A percentile compares a stretch with the other conserved stretches of the same genome.
These are phyloP conservation scores for Phyllotis vaccarum DNA, from an alignment of 2,797 vertebrate species.

Conservation along the genomic window DNA sequence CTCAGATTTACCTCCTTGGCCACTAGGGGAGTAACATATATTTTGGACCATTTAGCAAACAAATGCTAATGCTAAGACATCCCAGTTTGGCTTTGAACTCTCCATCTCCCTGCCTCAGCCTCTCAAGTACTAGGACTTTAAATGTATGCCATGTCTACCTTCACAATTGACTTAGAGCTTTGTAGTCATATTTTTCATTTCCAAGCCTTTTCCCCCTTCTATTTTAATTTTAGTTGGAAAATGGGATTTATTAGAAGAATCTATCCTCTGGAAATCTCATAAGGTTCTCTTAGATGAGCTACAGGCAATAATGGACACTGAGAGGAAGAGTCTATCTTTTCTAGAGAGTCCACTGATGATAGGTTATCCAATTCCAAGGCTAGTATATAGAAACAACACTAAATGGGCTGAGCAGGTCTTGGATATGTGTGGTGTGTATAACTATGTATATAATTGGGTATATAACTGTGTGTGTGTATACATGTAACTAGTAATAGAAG, in stretches of 20 bases:
- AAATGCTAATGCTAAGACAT: slow-evolving; percentile 4
- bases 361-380: neutral
- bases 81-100: neutral
- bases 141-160: neutral
- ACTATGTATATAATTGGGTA: neutral
- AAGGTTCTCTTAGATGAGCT: neutral
- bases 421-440: neutral
- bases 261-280: neutral
- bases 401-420: neutral
- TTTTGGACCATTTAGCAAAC: slow-evolving; percentile 24
- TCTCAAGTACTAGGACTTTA: neutral
- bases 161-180: slow-evolving; percentile 30
- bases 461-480: neutral
- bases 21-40: slow-evolving; percentile 8
- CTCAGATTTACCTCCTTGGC: slow-evolving; percentile 44
- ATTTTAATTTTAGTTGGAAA: slow-evolving; percentile 58
- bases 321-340: neutral
- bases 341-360: neutral
- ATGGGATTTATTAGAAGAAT: slow-evolving; percentile 51
- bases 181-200: slow-evolving; percentile 41
- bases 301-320: neutral
- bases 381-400: neutral
- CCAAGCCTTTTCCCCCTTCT: neutral
- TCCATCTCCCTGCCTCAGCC: neutral
- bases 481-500: neutral